Evolutionary conservation across 37 sponge, comb jelly and placozoan genomes (phyloP), one percentile per base, ranked within the genome.

Genomic region (Ianthella basta): DNA sequence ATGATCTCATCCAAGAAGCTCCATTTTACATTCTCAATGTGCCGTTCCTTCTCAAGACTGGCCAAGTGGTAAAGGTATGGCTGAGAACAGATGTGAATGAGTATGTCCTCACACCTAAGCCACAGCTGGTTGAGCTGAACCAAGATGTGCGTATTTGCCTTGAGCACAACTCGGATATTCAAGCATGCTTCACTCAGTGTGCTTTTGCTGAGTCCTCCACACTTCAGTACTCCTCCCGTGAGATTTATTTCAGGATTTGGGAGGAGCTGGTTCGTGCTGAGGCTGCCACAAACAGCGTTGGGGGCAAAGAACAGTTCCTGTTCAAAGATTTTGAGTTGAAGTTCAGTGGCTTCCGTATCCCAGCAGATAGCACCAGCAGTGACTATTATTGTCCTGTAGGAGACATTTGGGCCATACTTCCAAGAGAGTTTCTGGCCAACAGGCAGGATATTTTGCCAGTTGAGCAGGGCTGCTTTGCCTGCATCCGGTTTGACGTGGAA

Each of bases 261-360:
- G 85, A 89, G 40, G 80, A 69, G 18, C 67, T 93, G 0, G 24
- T 93, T 30, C 70, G 89, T 27, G 93, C 93, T 23, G 93, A 93
- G 60, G 90, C 85, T 40, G 87, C 90, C 6, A 72, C 39, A 4
- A 40, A 56, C 0, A 89, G 93, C 85, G 80, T 93, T 15, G 80
- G 54, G 50, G 84, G 86, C 24, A 39, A 64, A 2, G 61, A 75
- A 41, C 35, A 19, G 24, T 50, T 67, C n/a, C 25, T 74, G 2
- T 39, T 85, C 23, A n/a, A 68, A 33, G 78, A 89, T 82, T 91
- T 87, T 25, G 19, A 14, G 14, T 74, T 93, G 15, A 66, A 85
- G 16, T 93, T 75, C 10, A 50, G 24, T 75, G 78, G 53, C n/a
- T 75, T 75, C 37, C 1, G 40, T 40, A 36, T 75, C 12, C 78